Evolutionary conservation across 2,888 invertebrate genomes (phyloP).

Genomic region (Actias luna): DNA sequence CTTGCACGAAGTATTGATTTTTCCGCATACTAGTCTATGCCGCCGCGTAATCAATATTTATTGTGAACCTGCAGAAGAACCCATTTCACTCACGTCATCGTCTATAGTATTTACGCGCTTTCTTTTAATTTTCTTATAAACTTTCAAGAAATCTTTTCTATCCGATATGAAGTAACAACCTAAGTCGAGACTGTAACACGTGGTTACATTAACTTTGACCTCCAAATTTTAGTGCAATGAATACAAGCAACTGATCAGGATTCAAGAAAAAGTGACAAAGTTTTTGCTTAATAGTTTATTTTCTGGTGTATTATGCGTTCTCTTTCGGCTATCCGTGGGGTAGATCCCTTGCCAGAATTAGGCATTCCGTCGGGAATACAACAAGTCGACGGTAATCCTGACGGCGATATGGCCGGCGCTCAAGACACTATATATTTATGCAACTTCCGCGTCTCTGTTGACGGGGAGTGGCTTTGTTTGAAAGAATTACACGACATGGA

Average conservation of each 20-base stretch:
- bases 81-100: constrained; percentile 47
- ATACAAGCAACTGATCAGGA: constrained; percentile 60
- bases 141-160: not conserved
- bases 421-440: constrained; percentile 98
- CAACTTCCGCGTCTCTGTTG: constrained; percentile 98
- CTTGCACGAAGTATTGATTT: constrained; percentile 66
- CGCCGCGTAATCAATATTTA: constrained; percentile 70
- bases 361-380: constrained; percentile 61
- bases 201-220: constrained; percentile 27
- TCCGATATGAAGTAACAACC: constrained; percentile 1
- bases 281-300: constrained; percentile 75
- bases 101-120: constrained; percentile 36
- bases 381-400: constrained; percentile 57
- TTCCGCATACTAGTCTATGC: constrained; percentile 37
- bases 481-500: constrained; percentile 97
- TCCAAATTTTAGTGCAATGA: constrained; percentile 53
- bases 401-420: constrained; percentile 90
- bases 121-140: too few species aligned
- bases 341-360: constrained; percentile 71
- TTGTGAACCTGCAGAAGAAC: constrained; percentile 55
- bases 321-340: constrained; percentile 70
- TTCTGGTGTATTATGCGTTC: constrained; percentile 79
- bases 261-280: constrained; percentile 55
- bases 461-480: constrained; percentile 98
- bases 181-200: not conserved